Evolutionary conservation across 2,888 invertebrate genomes (phyloP).

Genomic region (Hyposoter didymator): DNA sequence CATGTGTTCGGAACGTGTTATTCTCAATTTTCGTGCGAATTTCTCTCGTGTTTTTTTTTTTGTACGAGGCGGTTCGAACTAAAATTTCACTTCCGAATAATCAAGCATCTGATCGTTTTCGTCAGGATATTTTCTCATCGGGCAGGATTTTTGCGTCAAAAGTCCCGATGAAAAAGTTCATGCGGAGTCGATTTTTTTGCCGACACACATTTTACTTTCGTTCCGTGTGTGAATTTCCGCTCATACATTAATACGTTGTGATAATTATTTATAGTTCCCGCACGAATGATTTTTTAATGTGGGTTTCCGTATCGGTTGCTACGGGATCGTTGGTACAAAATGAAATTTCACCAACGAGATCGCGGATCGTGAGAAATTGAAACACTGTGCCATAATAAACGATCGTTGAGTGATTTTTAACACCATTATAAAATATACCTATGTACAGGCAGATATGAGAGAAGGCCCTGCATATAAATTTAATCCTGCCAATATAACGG

Average conservation of each 20-base stretch:
- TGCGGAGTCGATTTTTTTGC: neutral
- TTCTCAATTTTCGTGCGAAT: too few species aligned
- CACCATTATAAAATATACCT: neutral
- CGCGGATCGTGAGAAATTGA: slow-evolving; percentile 5
- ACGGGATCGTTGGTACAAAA: neutral
- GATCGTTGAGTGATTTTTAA: neutral
- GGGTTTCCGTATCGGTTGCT: neutral
- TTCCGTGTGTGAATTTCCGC: neutral
- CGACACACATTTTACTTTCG: neutral
- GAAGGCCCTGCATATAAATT: neutral
- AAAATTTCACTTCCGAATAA: too few species aligned
- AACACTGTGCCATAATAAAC: slow-evolving; percentile 1
- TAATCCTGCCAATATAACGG: slow-evolving; percentile 1
- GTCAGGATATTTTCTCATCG: too few species aligned
- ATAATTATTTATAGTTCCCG: neutral
- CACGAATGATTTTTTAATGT: neutral
- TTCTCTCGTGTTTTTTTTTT: too few species aligned
- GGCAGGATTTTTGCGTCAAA: too few species aligned
- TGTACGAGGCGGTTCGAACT: too few species aligned
- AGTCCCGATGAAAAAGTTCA: too few species aligned
- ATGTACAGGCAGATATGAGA: neutral
- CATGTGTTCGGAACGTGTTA: too few species aligned
- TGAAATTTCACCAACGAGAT: neutral
- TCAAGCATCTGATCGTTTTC: too few species aligned
- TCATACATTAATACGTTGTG: neutral